These are phyloP conservation scores for Pristionchus exspectatus DNA, from an alignment of 2,888 invertebrate genomes.

Conservation along the genomic window DNA sequence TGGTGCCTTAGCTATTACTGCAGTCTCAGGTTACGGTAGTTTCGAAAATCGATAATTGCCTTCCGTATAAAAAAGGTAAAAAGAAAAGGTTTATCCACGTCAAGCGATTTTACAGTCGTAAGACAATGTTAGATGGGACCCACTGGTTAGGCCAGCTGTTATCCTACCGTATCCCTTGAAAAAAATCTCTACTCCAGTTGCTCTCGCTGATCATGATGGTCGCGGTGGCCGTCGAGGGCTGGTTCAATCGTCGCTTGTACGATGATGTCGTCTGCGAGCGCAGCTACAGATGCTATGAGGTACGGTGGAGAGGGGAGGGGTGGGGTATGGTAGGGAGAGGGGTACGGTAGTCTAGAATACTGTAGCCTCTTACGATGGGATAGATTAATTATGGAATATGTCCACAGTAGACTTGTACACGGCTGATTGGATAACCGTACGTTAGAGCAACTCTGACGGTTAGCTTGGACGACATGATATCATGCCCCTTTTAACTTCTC, in stretches of 20 bases:
- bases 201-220: neutral
- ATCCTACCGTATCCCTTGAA: too few relatives aligned
- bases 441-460: neutral
- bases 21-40: neutral
- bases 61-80: too few relatives aligned
- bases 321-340: neutral
- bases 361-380: too few relatives aligned
- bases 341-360: neutral
- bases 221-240: neutral
- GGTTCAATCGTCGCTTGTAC: neutral
- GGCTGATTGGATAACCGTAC: too few relatives aligned
- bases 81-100: too few relatives aligned
- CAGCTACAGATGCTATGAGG: slow-evolving; percentile 19
- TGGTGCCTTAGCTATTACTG: neutral
- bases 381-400: too few relatives aligned
- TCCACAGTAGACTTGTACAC: too few relatives aligned
- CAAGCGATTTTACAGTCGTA: too few relatives aligned
- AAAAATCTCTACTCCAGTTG: neutral
- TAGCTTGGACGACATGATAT: neutral
- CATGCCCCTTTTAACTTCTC: neutral
- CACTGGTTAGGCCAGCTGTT: too few relatives aligned
- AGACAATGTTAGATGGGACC: too few relatives aligned
- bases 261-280: slow-evolving; percentile 3
- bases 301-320: neutral
- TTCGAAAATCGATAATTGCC: neutral